These are phyloP conservation scores for Callipepla squamata DNA, from an alignment of 2,113 vertebrate genomes.

Conservation along the genomic window DNA sequence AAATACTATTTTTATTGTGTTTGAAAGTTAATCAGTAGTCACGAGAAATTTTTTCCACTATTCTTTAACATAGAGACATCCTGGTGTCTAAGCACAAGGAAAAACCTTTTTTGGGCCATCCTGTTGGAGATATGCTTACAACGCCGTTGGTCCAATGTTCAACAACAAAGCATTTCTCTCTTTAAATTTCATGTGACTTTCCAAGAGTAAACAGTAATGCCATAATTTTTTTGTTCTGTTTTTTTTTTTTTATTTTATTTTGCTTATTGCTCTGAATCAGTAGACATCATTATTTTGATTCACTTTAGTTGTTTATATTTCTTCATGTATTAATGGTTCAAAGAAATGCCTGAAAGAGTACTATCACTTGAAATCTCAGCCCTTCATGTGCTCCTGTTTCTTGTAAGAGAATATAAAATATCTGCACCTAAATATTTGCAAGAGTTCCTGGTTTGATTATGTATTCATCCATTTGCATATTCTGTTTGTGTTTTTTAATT, in stretches of 20 bases:
- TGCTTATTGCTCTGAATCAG: background rate
- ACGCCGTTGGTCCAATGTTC: background rate
- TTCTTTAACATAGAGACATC: background rate
- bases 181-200: background rate
- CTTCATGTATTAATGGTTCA: background rate
- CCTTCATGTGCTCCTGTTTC: background rate
- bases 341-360: background rate
- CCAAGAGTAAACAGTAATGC: background rate
- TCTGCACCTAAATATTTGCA: background rate
- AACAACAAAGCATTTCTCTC: background rate
- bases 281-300: background rate
- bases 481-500: background rate
- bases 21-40: background rate
- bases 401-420: background rate
- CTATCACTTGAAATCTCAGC: background rate
- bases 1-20: background rate
- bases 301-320: background rate
- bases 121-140: background rate
- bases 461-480: background rate
- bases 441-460: background rate
- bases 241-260: background rate
- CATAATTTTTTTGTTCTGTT: background rate
- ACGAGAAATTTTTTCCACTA: background rate
- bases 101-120: background rate
- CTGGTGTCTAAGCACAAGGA: background rate